These are phyloP conservation scores for Xestobium rufovillosum DNA, from an alignment of 2,888 invertebrate genomes.

Conservation along the genomic window DNA sequence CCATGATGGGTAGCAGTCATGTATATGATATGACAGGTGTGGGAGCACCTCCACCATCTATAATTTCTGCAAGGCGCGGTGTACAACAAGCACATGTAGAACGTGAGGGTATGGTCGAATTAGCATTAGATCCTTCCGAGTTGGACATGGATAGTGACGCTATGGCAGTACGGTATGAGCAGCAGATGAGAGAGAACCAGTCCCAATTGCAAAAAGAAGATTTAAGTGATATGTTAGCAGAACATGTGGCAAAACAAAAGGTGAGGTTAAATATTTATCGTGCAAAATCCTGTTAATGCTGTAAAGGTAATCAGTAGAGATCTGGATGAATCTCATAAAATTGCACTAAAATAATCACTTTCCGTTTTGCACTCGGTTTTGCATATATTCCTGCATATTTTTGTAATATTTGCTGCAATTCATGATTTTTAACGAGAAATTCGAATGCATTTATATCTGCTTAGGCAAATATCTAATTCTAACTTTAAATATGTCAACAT, in stretches of 20 bases:
- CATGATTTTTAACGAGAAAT: too few species aligned
- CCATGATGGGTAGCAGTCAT: conserved; percentile 98
- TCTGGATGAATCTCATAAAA: too few species aligned
- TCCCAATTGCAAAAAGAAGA: conserved; percentile 87
- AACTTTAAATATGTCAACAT: too few species aligned
- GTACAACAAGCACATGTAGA: conserved; percentile 39
- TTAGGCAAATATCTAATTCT: too few species aligned
- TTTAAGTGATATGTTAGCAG: conserved; percentile 96
- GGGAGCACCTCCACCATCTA: conserved; percentile 50
- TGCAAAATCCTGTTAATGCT: too few species aligned
- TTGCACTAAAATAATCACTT: too few species aligned
- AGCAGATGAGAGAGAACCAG: conserved; percentile 89
- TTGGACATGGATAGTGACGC: conserved; percentile 92
- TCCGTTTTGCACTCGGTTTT: too few species aligned
- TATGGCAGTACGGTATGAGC: conserved; percentile 93
- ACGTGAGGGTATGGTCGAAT: conserved; percentile 72
- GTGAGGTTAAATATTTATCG: conserved; percentile 44
- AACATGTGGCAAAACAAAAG: conserved; percentile 95
- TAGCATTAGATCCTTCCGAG: conserved; percentile 96
- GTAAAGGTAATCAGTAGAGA: too few species aligned
- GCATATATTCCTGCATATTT: too few species aligned
- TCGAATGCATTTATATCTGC: too few species aligned
- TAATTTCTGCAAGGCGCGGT: conserved; percentile 40
- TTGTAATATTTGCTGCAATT: too few species aligned
- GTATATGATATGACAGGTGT: conserved; percentile 88